Conservation (phyloP, 2,797 vertebrate species). For the Okamejei kenojei region DNA sequence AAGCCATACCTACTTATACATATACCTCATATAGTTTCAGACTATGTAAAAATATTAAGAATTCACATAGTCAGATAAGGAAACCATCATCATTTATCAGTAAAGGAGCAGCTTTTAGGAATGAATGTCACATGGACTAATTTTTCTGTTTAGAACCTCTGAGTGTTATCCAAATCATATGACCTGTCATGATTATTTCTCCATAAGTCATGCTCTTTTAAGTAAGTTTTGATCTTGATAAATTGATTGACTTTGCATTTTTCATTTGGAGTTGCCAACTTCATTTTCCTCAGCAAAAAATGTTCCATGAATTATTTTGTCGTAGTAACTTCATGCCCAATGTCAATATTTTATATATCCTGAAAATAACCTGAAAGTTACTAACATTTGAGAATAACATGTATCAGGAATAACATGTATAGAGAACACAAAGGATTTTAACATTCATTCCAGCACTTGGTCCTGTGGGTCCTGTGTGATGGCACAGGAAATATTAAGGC, state of each 20-base stretch:
- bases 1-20: neutral
- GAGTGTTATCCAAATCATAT: neutral
- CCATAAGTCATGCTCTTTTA: neutral
- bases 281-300: neutral
- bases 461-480: neutral
- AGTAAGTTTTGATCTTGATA: neutral
- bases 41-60: neutral
- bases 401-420: neutral
- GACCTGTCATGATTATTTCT: neutral
- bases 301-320: neutral
- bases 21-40: neutral
- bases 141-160: neutral
- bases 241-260: neutral
- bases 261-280: neutral
- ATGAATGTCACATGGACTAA: neutral
- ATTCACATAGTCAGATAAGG: neutral
- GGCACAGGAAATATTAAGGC: constrained; percentile 20
- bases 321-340: neutral
- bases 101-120: neutral
- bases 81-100: neutral
- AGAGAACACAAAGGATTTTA: neutral
- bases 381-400: neutral
- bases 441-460: neutral
- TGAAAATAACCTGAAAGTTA: neutral
- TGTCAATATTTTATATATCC: neutral